Conservation (phyloP, 2,888 invertebrate species). For the Hybos culiciformis region DNA sequence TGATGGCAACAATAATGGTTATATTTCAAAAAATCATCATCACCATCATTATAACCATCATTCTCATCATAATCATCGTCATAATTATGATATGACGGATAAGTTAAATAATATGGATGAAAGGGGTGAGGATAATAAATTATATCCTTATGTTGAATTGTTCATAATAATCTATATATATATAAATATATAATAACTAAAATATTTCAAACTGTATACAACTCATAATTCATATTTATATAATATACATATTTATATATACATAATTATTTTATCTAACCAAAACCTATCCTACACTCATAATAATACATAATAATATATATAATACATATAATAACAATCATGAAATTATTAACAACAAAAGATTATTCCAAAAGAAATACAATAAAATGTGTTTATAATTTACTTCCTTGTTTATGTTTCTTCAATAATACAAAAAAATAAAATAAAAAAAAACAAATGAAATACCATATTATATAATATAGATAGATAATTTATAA, state of each 20-base stretch:
- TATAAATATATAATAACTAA: not conserved
- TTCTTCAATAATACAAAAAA: too few species aligned
- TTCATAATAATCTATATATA: not conserved
- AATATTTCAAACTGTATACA: not conserved
- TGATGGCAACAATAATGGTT: not conserved
- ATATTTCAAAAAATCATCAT: not conserved
- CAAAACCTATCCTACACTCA: not conserved
- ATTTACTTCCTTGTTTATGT: too few species aligned
- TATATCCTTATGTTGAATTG: too few species aligned
- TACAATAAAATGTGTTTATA: too few species aligned
- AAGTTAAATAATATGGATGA: conserved; percentile 1
- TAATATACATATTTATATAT: not conserved
- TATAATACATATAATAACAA: too few species aligned
- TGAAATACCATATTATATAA: too few species aligned
- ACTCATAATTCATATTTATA: not conserved
- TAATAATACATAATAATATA: not conserved
- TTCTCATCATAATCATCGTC: conserved; percentile 1
- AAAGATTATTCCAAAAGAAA: too few species aligned
- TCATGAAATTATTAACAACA: too few species aligned
- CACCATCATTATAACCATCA: not conserved
- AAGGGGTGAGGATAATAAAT: conserved; percentile 3
- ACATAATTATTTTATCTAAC: not conserved
- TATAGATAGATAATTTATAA: too few species aligned
- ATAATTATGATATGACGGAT: not conserved
- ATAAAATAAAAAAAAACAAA: too few species aligned